phyloP scores from a whole-genome alignment of 1,140 invertebrate species.

The Helicoverpa zea region DNA sequence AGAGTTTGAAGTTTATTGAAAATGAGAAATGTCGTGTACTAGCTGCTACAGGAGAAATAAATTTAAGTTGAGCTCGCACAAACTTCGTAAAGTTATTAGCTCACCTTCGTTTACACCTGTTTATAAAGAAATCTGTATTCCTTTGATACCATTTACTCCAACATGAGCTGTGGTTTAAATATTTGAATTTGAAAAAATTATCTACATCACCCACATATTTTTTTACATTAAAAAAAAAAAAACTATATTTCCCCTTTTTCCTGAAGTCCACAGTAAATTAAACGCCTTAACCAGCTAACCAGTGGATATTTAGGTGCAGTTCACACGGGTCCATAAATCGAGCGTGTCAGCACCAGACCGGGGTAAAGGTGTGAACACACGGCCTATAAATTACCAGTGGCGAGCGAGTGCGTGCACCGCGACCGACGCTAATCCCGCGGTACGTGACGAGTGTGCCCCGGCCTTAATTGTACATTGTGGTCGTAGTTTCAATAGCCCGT shows the following conservation, averaged over 20 bases:
- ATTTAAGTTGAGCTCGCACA: slow-evolving; percentile 41
- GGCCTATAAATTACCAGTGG: slow-evolving; percentile 60
- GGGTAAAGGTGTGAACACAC: slow-evolving; percentile 68
- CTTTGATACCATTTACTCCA: not conserved
- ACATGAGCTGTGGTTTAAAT: no score
- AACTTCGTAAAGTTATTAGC: slow-evolving; percentile 13
- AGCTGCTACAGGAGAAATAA: slow-evolving; percentile 40
- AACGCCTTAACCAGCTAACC: slow-evolving; percentile 16
- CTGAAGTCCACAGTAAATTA: not conserved
- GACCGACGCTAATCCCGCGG: slow-evolving; percentile 40
- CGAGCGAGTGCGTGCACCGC: slow-evolving; percentile 44
- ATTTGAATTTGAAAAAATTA: no score
- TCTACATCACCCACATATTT: no score
- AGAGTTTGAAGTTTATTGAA: slow-evolving; percentile 70
- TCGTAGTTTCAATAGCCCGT: slow-evolving; percentile 41
- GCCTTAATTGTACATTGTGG: slow-evolving; percentile 47
- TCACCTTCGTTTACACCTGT: not conserved
- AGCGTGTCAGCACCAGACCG: slow-evolving; percentile 60
- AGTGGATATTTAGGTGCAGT: slow-evolving; percentile 50
- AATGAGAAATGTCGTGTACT: slow-evolving; percentile 54
- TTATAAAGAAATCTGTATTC: not conserved
- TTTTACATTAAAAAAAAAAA: no score
- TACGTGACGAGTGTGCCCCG: slow-evolving; percentile 44
- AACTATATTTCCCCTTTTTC: no score
- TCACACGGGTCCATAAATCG: slow-evolving; percentile 64